Evolutionary conservation across 2,888 invertebrate species (phyloP).

Genomic region (Pomacea canaliculata): DNA sequence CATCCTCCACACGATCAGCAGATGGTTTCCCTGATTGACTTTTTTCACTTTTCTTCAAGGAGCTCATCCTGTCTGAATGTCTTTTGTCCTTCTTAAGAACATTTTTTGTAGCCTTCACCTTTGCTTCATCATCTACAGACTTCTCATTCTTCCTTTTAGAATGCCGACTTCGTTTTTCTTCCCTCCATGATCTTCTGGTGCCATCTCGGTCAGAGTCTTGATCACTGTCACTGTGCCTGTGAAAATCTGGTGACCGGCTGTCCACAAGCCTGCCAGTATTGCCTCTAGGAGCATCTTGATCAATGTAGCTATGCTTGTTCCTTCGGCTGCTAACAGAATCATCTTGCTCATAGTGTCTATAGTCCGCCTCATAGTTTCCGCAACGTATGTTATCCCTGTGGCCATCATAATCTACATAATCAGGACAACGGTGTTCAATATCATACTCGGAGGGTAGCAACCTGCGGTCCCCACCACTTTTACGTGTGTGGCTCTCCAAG

Average conservation of each 20-base stretch:
- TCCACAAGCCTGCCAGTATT: not conserved
- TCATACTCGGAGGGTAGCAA: not conserved
- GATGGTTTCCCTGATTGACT: not conserved
- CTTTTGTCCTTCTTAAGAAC: too few species aligned
- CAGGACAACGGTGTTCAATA: not conserved
- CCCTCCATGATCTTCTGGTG: constrained; percentile 18
- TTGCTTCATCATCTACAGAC: too few species aligned
- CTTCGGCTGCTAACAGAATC: not conserved
- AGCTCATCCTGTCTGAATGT: too few species aligned
- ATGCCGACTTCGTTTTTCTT: constrained; percentile 17
- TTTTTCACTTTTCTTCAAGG: too few species aligned
- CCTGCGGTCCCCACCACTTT: not conserved
- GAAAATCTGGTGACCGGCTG: constrained; percentile 9
- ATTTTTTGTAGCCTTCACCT: too few species aligned
- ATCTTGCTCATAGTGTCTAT: not conserved
- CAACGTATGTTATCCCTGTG: not conserved
- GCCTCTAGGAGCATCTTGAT: constrained; percentile 7
- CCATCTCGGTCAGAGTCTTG: constrained; percentile 22
- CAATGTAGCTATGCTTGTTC: not conserved
- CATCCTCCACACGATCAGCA: not conserved
- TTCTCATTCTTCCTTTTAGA: constrained; percentile 13
- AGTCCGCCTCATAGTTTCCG: not conserved
- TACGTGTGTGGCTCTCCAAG: not conserved
- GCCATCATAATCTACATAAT: too few species aligned
- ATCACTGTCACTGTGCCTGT: constrained; percentile 18